phyloP scores from a whole-genome alignment of 2,113 vertebrate genomes.

The Poecile atricapillus region DNA sequence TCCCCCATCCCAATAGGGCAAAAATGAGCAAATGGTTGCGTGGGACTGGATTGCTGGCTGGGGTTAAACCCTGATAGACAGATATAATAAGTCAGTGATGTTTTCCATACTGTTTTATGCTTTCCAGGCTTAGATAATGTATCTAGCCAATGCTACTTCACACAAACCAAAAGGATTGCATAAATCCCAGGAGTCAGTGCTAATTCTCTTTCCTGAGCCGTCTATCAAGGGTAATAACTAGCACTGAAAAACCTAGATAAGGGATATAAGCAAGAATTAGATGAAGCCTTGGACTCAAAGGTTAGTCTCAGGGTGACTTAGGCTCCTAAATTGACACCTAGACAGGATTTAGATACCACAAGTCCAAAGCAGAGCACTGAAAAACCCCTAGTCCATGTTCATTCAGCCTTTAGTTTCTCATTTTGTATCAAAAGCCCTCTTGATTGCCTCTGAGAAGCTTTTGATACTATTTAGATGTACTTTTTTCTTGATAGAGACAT shows the following conservation, averaged over 20 bases:
- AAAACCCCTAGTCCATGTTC: not conserved
- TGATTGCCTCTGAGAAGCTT: not conserved
- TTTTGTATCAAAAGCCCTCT: not conserved
- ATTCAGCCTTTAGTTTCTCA: not conserved
- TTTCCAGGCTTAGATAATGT: not conserved
- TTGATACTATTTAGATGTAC: not conserved
- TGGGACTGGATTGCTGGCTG: not conserved
- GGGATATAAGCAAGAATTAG: not conserved
- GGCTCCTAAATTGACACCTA: not conserved
- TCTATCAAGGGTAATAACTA: not conserved
- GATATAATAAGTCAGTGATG: not conserved
- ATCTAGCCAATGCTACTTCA: not conserved
- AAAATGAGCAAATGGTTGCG: not conserved
- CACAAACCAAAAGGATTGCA: not conserved
- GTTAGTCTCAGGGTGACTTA: not conserved
- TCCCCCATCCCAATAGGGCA: rapidly evolving
- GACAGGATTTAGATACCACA: not conserved
- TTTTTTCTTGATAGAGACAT: not conserved
- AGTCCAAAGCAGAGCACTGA: not conserved
- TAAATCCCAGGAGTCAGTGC: not conserved
- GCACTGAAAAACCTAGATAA: not conserved
- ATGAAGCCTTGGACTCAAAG: not conserved
- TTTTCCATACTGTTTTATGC: not conserved
- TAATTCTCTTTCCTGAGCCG: not conserved
- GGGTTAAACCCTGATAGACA: not conserved